Conservation (phyloP, 2,113 vertebrate species). For the Lophius piscatorius region DNA sequence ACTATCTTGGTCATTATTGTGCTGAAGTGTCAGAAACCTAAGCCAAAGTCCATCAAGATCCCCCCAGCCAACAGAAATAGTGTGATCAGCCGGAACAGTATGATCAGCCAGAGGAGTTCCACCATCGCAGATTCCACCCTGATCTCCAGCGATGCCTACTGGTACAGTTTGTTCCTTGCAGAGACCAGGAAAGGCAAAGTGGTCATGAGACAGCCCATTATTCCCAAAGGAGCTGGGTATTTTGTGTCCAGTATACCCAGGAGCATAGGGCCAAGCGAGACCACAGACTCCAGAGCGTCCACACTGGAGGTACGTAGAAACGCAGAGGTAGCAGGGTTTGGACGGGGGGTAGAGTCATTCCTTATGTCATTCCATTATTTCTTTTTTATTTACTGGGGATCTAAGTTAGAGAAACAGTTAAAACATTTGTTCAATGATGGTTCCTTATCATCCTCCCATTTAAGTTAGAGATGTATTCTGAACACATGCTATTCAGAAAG, state of each 20-base stretch:
- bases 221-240: conserved; percentile 78
- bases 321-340: background rate
- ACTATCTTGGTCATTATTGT: conserved; percentile 79
- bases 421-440: too few species aligned
- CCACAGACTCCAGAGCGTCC: conserved; percentile 79
- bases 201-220: conserved; percentile 79
- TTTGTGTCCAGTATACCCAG: conserved; percentile 82
- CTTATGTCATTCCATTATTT: too few species aligned
- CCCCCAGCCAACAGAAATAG: conserved; percentile 72
- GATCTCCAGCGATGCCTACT: conserved; percentile 83
- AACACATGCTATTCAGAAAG: too few species aligned
- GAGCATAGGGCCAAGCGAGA: conserved; percentile 77
- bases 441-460: too few species aligned
- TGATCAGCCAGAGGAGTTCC: conserved; percentile 80
- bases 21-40: conserved; percentile 80
- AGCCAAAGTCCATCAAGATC: conserved; percentile 72
- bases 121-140: conserved; percentile 80
- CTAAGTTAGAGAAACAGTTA: too few species aligned
- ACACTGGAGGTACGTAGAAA: conserved; percentile 76
- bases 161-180: conserved; percentile 81
- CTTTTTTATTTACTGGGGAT: too few species aligned
- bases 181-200: conserved; percentile 82
- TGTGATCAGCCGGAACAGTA: conserved; percentile 75
- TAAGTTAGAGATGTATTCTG: too few species aligned
- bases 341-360: too few species aligned